A percentile compares a stretch with the other conserved stretches of the same genome.
Conservation (phyloP, 2,888 invertebrate species). For the Idaea aversata region DNA sequence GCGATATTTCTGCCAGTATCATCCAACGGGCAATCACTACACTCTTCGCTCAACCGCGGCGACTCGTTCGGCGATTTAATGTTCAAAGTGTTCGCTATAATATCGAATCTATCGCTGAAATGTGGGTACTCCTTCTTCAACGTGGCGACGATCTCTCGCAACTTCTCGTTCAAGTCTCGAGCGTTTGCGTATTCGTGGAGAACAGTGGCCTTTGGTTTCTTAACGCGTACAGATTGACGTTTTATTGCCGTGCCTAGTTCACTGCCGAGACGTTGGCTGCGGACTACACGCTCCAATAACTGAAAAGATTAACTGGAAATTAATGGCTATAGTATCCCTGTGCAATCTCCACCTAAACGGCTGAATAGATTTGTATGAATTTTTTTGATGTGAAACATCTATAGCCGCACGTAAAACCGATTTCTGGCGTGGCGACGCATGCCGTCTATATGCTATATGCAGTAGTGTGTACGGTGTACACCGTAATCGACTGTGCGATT, state of each 20-base stretch:
- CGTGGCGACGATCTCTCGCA: slow-evolving; percentile 79
- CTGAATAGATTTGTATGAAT: too few relatives aligned
- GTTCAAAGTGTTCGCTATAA: slow-evolving; percentile 74
- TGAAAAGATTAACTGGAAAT: slow-evolving; percentile 30
- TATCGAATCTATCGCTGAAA: slow-evolving; percentile 56
- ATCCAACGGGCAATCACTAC: slow-evolving; percentile 25
- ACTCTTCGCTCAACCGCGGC: slow-evolving; percentile 45
- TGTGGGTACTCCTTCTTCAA: slow-evolving; percentile 83
- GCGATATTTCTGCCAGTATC: slow-evolving; percentile 40
- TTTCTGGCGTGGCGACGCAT: too few relatives aligned
- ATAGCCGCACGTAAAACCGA: too few relatives aligned
- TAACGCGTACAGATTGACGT: slow-evolving; percentile 55
- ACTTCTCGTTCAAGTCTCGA: slow-evolving; percentile 76
- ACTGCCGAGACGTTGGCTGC: slow-evolving; percentile 85
- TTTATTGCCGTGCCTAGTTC: slow-evolving; percentile 78
- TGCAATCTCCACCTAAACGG: too few relatives aligned
- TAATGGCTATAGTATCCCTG: too few relatives aligned
- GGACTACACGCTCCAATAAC: slow-evolving; percentile 81
- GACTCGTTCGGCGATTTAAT: slow-evolving; percentile 53
- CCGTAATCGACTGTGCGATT: too few relatives aligned
- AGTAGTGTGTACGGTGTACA: too few relatives aligned
- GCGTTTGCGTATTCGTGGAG: slow-evolving; percentile 81
- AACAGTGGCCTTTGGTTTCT: slow-evolving; percentile 70
- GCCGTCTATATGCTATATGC: too few relatives aligned
- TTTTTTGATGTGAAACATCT: too few relatives aligned